Evolutionary conservation across 2,797 vertebrate genomes (phyloP), one percentile per base, ranked within the genome.

Genomic region (Sebastes ruberrimus): DNA sequence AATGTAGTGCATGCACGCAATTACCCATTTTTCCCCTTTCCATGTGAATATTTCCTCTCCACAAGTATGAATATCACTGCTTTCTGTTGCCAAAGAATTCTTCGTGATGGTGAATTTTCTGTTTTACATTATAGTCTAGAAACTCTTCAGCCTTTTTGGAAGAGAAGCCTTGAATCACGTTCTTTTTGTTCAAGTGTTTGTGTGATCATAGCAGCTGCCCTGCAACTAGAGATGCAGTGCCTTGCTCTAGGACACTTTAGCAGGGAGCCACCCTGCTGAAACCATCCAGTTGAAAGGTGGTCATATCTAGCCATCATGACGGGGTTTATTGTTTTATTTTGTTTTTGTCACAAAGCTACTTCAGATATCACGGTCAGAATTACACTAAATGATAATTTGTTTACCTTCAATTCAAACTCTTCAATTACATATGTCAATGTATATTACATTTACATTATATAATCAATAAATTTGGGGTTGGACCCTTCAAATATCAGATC

Each of bases 41-140:
- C 27, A 7, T 61, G 35, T 61, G 56, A 64, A 63, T 59, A 59
- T 73, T 77, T 80, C 65, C 68, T 82, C 42, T 33, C 83, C 84
- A 71, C 75, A 80, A 67, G 65, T 11, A 83, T 67, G 55, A 81
- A 76, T 76, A 82, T 85, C 30, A 65, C 53, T 33, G 10, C 7
- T 55, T 20, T 52, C 42, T 66, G 33, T 28, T 56, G 53, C 32
- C 75, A 63, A 63, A 18, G 60, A 68, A 61, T 86, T 61, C 77
- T 42, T 61, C 7, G 3, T 30, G 25, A 42, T 2, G 25, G 23
- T 46, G 67, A 56, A 27, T 23, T 62, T 30, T 71, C n/a, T 53
- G 8, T 33, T 69, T 60, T 27, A 61, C 18, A 56, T 71, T 68
- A 67, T 20, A 61, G 62, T 59, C 16, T 42, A 63, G 42, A 84